Percentiles rank a stretch among this genome's conserved stretches.
These are phyloP conservation scores for Corythornis leucogaster DNA, from an alignment of 2,797 vertebrate species.

Conservation along the genomic window DNA sequence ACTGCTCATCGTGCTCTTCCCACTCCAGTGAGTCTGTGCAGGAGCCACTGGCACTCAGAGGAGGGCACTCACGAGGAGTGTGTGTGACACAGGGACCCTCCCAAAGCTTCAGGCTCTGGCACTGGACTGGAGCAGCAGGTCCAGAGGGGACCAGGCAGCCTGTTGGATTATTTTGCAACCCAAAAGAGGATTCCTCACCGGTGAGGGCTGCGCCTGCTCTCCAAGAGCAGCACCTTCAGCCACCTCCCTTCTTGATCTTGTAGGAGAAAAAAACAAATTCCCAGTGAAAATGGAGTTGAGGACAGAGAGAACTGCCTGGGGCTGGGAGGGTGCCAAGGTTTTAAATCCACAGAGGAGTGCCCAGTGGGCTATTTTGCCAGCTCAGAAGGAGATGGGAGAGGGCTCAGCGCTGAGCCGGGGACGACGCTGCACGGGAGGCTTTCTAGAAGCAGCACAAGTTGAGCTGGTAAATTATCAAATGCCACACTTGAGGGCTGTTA, in stretches of 20 bases:
- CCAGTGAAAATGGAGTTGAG: neutral
- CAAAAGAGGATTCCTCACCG: neutral
- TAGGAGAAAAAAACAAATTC: accelerated
- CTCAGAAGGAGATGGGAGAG: neutral
- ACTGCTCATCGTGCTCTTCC: neutral
- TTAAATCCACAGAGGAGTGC: neutral
- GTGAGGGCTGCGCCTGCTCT: neutral
- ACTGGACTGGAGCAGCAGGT: neutral
- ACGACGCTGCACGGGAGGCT: neutral
- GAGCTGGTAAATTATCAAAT: constrained; percentile 69
- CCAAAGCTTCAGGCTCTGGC: accelerated
- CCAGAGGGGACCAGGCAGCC: neutral
- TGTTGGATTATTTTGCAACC: neutral
- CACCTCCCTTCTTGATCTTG: neutral
- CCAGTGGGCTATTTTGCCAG: neutral
- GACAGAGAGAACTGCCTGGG: neutral
- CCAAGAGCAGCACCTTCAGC: neutral
- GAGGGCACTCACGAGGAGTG: neutral
- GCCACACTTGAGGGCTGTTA: constrained; percentile 63
- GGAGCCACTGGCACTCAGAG: neutral
- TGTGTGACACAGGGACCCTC: neutral
- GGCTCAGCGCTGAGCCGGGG: neutral
- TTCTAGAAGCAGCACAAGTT: constrained; percentile 36
- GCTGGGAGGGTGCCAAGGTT: neutral
- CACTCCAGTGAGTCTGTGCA: neutral